Percentiles rank a stretch among this genome's conserved stretches.
Conservation (phyloP, 2,888 invertebrate species). For the Drosophila emarginata region DNA sequence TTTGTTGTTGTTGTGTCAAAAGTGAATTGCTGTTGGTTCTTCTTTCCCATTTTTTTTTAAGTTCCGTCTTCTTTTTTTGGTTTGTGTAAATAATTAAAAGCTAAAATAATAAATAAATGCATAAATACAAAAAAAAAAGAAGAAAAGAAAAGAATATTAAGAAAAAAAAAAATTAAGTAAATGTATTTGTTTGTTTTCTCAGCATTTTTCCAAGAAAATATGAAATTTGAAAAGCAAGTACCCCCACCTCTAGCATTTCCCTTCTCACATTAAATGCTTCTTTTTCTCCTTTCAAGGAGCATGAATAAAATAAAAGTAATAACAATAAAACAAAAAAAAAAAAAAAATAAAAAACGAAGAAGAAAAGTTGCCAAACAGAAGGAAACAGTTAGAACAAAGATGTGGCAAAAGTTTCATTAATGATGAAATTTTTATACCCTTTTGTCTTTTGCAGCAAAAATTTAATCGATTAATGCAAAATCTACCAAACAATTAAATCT, state of each 20-base stretch:
- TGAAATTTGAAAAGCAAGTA: constrained; percentile 59
- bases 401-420: not conserved
- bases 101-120: not conserved
- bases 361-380: constrained; percentile 58
- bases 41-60: not conserved
- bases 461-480: not conserved
- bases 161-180: constrained; percentile 14
- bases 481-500: not conserved
- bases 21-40: not conserved
- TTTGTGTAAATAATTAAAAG: constrained; percentile 1
- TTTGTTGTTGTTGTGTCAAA: not conserved
- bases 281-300: constrained; percentile 7
- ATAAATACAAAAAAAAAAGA: constrained; percentile 4
- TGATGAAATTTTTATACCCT: not conserved
- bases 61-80: too few species aligned
- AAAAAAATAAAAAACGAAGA: constrained; percentile 34
- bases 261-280: not conserved
- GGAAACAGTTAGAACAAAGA: constrained; percentile 18
- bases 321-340: constrained; percentile 41
- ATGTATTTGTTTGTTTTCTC: constrained; percentile 58
- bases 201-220: constrained; percentile 53
- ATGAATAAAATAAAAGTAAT: constrained; percentile 64
- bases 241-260: not conserved
- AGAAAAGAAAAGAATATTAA: constrained; percentile 8
- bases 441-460: not conserved